Evolutionary conservation across 2,888 invertebrate species (phyloP).

Genomic region (Euplexia lucipara): DNA sequence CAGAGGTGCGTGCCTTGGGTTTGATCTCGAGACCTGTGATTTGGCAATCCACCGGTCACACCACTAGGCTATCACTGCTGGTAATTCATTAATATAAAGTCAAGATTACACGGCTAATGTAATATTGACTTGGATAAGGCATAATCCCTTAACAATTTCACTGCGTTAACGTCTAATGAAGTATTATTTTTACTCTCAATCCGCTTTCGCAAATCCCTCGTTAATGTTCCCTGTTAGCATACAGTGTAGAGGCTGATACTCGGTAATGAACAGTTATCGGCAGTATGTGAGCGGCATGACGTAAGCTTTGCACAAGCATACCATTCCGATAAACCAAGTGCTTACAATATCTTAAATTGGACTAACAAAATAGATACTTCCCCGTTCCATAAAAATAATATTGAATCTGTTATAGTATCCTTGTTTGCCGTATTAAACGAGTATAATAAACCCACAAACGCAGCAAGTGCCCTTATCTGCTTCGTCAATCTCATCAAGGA

Average conservation of each 20-base stretch:
- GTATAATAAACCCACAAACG: slow-evolving; percentile 42
- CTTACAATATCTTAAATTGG: not conserved
- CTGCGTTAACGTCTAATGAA: not conserved
- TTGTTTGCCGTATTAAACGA: slow-evolving; percentile 36
- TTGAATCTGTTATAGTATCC: slow-evolving; percentile 6
- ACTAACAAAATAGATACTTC: not conserved
- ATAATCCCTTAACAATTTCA: not conserved
- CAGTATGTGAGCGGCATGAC: slow-evolving; percentile 24
- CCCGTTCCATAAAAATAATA: slow-evolving; percentile 11
- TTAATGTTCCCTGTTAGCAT: slow-evolving; percentile 2
- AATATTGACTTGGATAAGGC: not conserved
- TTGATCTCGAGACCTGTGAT: too few species aligned
- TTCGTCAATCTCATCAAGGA: slow-evolving; percentile 43
- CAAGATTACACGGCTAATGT: not conserved
- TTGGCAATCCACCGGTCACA: too few species aligned
- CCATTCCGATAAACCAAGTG: slow-evolving; percentile 3
- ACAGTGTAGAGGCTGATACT: slow-evolving; percentile 1
- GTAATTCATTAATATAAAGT: not conserved
- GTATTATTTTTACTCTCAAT: slow-evolving; percentile 19
- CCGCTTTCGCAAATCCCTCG: slow-evolving; percentile 30
- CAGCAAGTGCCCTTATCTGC: slow-evolving; percentile 38
- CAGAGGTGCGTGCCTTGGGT: too few species aligned
- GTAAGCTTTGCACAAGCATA: slow-evolving; percentile 17
- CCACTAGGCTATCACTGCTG: too few species aligned
- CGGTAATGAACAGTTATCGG: slow-evolving; percentile 40